phyloP scores from a whole-genome alignment of 2,888 invertebrate species.

The Agrilus biguttatus region DNA sequence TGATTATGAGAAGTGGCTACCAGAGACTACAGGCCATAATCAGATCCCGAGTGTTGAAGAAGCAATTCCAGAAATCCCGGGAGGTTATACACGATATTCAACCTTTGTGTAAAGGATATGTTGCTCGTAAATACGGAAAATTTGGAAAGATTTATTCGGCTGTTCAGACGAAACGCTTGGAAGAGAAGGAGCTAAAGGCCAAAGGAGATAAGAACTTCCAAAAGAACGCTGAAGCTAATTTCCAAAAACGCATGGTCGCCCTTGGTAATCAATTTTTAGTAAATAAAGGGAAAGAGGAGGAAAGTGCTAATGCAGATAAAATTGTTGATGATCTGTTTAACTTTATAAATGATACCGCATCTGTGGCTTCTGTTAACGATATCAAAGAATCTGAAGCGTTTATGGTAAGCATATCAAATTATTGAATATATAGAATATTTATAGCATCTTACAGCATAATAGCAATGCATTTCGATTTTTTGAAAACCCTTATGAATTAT shows the following conservation, averaged over 20 bases:
- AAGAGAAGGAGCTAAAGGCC: slow-evolving; percentile 44
- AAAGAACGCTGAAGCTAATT: slow-evolving; percentile 53
- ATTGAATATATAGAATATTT: too few relatives aligned
- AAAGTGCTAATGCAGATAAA: slow-evolving; percentile 30
- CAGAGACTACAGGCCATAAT: slow-evolving; percentile 73
- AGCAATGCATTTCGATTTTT: too few relatives aligned
- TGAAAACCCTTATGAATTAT: too few relatives aligned
- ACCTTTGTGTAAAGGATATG: slow-evolving; percentile 60
- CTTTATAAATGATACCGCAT: slow-evolving; percentile 42
- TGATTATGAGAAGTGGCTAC: slow-evolving; percentile 61
- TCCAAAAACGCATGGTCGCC: slow-evolving; percentile 52
- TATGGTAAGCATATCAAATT: slow-evolving; percentile 14
- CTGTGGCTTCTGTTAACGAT: slow-evolving; percentile 8
- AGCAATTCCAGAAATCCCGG: slow-evolving; percentile 55
- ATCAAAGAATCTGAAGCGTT: slow-evolving; percentile 13
- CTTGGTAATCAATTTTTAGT: slow-evolving; percentile 43
- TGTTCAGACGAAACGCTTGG: slow-evolving; percentile 35
- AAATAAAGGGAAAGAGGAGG: slow-evolving; percentile 30
- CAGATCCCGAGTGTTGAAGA: slow-evolving; percentile 57
- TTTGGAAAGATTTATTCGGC: slow-evolving; percentile 31
- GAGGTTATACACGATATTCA: slow-evolving; percentile 58
- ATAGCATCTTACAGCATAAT: too few relatives aligned
- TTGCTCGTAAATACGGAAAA: slow-evolving; percentile 48
- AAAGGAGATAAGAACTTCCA: slow-evolving; percentile 49
- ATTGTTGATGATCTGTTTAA: slow-evolving; percentile 55